Base-by-base conservation (phyloP, 2,797 vertebrate species). In the Sardinella longiceps region DNA sequence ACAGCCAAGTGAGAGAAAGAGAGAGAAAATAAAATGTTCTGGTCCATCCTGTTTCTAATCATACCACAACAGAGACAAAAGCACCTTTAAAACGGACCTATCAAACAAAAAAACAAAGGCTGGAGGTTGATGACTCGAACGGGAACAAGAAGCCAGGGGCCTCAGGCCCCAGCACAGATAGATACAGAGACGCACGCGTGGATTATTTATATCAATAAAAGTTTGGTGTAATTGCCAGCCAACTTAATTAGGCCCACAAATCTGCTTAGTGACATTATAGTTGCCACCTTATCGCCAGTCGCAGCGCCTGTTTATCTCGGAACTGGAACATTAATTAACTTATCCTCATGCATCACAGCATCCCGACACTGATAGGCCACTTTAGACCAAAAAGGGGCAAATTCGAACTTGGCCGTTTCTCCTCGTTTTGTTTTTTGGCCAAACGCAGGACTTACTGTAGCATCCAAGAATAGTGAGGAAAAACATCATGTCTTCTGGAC, bases 331-430 rank as follows among this genome's bases (percentile, higher is more conserved):
- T 86, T 88, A 89, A 93, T 92, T 84, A 88, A 77, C 82, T 86
- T 82, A 90, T 91, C 89, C 81, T 87, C 80, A 87, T 85, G 83
- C 82, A 90, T 90, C 84, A 82, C 37, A 88, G 90, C 91, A 87
- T 90, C 23, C 1, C 0, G 74, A 74, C 50, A 81, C 6, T 11
- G 86, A 81, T 74, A 53, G 77, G 77, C 23, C 80, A 84, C 85
- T 86, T 80, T 43, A 77, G 70, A 39, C 70, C 70, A 81, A 23
- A 86, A 86, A 82, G 83, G 66, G 82, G 20, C 50, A 84, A 86
- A 81, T 23, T 50, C 80, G n/a, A n/a, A n/a, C 74, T 50, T 23
- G 33, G 70, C 9, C 37, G 0, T 82, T 84, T 11, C 81, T 48
- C 80, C 25, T 84, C 82, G 80, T 85, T 70, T 70, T 37, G 80